Evolutionary conservation across 1,140 invertebrate genomes (phyloP).

Genomic region (Drosophila tani): DNA sequence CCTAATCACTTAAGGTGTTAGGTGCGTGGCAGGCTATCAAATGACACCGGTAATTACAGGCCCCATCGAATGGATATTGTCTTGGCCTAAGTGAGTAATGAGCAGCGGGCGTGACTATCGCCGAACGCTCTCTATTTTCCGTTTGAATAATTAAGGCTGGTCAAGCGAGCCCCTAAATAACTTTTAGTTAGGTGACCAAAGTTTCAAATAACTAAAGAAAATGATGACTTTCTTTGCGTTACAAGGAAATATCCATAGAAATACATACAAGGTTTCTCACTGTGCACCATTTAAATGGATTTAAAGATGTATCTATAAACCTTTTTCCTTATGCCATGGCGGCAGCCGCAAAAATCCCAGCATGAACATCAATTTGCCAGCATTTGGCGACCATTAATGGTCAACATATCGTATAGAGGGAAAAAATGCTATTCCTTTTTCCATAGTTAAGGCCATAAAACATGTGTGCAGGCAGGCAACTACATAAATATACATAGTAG

Average conservation of each 20-base stretch:
- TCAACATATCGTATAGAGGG: constrained; percentile 41
- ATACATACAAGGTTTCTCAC: too few species aligned
- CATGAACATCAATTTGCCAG: constrained; percentile 52
- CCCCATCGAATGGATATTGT: constrained; percentile 44
- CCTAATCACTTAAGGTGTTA: constrained; percentile 62
- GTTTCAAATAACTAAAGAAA: neutral
- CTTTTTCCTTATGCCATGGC: neutral
- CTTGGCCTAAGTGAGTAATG: constrained; percentile 41
- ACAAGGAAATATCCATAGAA: neutral
- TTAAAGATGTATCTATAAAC: constrained; percentile 4
- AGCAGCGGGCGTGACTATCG: constrained; percentile 29
- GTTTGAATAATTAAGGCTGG: constrained; percentile 43
- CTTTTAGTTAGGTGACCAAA: neutral
- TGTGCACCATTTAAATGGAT: constrained; percentile 5
- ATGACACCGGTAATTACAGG: constrained; percentile 50
- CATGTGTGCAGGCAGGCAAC: constrained; percentile 11
- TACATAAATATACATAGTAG: constrained; percentile 17
- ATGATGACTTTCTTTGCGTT: neutral
- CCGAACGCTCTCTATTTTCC: neutral
- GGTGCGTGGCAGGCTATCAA: constrained; percentile 46
- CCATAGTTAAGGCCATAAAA: constrained; percentile 39
- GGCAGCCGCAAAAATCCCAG: constrained; percentile 18
- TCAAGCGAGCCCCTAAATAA: neutral
- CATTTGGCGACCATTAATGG: constrained; percentile 57
- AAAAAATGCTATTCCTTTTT: constrained; percentile 6